These are phyloP conservation scores for Silurus meridionalis DNA, from an alignment of 2,113 vertebrate genomes.

Conservation along the genomic window DNA sequence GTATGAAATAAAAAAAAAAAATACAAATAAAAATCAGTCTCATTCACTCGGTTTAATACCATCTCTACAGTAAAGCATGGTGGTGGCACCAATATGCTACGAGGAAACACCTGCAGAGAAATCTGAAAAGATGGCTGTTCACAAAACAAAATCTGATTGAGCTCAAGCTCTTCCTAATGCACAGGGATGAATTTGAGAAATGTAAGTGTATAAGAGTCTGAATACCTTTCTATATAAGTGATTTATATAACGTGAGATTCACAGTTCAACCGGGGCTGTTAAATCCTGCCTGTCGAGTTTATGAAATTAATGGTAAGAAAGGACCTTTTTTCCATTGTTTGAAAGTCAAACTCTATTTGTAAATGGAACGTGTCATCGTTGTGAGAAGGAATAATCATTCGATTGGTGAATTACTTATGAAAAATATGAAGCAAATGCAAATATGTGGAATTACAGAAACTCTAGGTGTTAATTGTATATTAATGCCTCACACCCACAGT, in stretches of 20 bases:
- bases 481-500: neutral
- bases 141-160: no score
- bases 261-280: neutral
- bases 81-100: neutral
- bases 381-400: neutral
- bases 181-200: no score
- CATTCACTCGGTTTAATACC: neutral
- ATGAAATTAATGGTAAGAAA: neutral
- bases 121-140: no score
- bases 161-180: no score
- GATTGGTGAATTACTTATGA: neutral
- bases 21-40: no score
- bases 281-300: neutral
- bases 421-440: neutral
- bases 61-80: neutral
- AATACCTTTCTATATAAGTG: no score
- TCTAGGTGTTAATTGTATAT: neutral
- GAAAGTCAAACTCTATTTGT: neutral
- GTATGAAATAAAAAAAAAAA: no score
- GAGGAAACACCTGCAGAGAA: neutral
- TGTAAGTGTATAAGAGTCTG: no score
- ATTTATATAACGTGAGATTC: neutral
- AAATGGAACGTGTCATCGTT: neutral
- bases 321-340: neutral
- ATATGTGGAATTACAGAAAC: neutral